Base-by-base conservation (phyloP, 2,797 vertebrate species). In the Spondyliosoma cantharus region DNA sequence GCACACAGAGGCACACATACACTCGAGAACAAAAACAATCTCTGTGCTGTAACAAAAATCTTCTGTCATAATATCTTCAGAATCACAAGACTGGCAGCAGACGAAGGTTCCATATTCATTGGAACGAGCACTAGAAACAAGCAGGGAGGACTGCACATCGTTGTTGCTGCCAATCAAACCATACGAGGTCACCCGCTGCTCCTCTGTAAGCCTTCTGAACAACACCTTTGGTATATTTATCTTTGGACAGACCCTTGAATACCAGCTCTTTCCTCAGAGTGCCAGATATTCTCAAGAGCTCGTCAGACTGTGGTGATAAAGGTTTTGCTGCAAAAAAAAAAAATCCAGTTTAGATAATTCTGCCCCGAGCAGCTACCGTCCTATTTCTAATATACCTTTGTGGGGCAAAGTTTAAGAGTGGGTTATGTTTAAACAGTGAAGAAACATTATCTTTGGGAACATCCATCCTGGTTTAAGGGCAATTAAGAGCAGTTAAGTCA, bases 371-470 rank as follows among this genome's bases (percentile, higher is more conserved):
- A 81, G 76, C 71, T 74, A 62, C 29, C 0, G 46, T 73, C 68
- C 76, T 25, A 77, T 82, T 90, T 84, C 76, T 76, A 63, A 88
- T 88, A 68, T 63, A 89, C 61, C 82, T 80, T 87, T 86, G 37
- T 71, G 82, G 84, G 71, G 63, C 76, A 90, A 81, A 84, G 75
- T 84, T 87, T 78, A 83, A 82, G 58, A 84, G 54, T 52, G 5
- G 71, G 71, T 79, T 76, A 71, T 70, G 73, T 85, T 91, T 78
- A 83, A 86, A 64, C 60, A 60, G 24, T 46, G 45, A 37, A 63
- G 8, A 46, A 54, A 64, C 2, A 27, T 63, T 7, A 77, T 81
- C 50, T 72, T 56, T 71, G 46, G 81, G 54, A 75, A 60, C 19
- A 67, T 65, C 17, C 25, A 45, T 27, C 70, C 43, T 68, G 67